Conservation (phyloP, 2,888 invertebrate species). For the Amiota communis region DNA sequence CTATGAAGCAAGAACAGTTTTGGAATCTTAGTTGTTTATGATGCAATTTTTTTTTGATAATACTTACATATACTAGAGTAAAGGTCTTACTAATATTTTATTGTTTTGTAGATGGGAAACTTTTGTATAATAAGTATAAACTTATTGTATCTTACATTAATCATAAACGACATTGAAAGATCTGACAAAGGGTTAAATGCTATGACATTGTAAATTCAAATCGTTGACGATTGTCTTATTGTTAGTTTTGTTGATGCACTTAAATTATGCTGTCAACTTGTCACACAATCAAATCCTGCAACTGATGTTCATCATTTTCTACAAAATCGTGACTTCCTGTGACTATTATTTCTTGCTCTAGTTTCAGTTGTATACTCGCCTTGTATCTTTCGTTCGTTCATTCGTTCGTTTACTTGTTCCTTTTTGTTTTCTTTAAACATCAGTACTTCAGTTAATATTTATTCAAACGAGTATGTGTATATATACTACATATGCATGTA, state of each 20-base stretch:
- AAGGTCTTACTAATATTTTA: too few species aligned
- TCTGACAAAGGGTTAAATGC: conserved; percentile 2
- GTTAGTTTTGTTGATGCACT: not conserved
- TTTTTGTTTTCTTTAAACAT: not conserved
- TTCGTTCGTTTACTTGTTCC: not conserved
- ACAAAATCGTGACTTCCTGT: conserved; percentile 9
- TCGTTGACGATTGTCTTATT: not conserved
- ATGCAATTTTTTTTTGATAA: too few species aligned
- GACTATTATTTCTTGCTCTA: conserved; percentile 5
- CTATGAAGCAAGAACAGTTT: too few species aligned
- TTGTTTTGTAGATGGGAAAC: too few species aligned
- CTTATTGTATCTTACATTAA: too few species aligned
- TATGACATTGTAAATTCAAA: conserved; percentile 1
- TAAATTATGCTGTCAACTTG: conserved; percentile 1
- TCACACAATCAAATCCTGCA: conserved; percentile 4
- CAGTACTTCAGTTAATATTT: not conserved
- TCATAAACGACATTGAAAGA: too few species aligned
- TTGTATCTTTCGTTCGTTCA: not conserved
- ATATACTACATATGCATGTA: not conserved
- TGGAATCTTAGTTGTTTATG: too few species aligned
- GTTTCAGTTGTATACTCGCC: not conserved
- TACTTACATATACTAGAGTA: too few species aligned
- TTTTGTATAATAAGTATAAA: too few species aligned
- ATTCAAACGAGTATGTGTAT: not conserved
- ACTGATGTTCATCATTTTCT: not conserved